phyloP scores from a whole-genome alignment of 2,888 invertebrate genomes.

The Drosophila hamatofila region DNA sequence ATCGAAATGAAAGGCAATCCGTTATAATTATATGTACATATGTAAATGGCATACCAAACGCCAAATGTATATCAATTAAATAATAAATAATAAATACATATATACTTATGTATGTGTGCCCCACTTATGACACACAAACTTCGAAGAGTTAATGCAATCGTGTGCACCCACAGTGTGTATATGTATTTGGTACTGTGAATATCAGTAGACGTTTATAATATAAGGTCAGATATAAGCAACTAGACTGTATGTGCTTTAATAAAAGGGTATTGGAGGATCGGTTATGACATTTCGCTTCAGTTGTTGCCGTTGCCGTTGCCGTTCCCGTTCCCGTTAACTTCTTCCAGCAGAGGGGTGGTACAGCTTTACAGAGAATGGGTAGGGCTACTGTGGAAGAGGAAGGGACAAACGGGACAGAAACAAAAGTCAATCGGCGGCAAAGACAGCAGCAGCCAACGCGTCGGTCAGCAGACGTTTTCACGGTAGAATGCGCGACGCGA shows the following conservation, averaged over 20 bases:
- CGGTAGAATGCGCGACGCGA: slow-evolving; percentile 55
- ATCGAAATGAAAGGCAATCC: neutral
- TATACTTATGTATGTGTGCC: no score
- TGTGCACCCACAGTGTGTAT: no score
- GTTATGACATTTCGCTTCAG: slow-evolving; percentile 22
- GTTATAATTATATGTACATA: no score
- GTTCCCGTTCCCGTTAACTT: slow-evolving; percentile 28
- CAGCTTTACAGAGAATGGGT: neutral
- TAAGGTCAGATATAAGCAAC: neutral
- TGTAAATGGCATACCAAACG: no score
- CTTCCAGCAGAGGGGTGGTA: slow-evolving; percentile 6
- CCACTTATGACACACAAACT: no score
- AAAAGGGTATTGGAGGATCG: neutral
- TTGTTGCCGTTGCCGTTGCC: slow-evolving; percentile 10
- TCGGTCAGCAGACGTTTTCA: slow-evolving; percentile 55
- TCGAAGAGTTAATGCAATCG: no score
- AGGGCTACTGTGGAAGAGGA: slow-evolving; percentile 3
- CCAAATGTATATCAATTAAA: no score
- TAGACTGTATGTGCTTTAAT: neutral
- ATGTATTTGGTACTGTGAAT: no score
- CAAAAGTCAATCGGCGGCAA: slow-evolving; percentile 55
- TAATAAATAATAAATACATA: no score
- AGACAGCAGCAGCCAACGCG: slow-evolving; percentile 6
- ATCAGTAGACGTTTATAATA: no score
- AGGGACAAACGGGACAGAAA: slow-evolving; percentile 1